Evolutionary conservation across 2,888 invertebrate species (phyloP).

Genomic region (Mythimna vitellina): DNA sequence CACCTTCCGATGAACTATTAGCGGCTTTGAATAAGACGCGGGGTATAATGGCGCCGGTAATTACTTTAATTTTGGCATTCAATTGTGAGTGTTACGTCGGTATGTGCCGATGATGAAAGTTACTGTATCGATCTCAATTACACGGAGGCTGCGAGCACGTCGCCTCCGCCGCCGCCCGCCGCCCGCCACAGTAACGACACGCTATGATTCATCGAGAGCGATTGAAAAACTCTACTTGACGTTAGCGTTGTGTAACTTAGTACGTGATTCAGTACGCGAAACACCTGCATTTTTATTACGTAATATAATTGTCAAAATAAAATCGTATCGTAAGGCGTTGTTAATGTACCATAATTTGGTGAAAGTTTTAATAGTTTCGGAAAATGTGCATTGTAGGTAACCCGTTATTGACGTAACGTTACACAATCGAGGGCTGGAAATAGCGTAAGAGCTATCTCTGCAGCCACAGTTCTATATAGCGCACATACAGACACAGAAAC

Average conservation of each 20-base stretch:
- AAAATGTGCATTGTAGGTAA: conserved; percentile 64
- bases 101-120: conserved; percentile 83
- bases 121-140: conserved; percentile 80
- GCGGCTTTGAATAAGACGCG: conserved; percentile 57
- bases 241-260: conserved; percentile 85
- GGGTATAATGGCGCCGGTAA: conserved; percentile 69
- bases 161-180: conserved; percentile 49
- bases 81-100: conserved; percentile 78
- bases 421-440: conserved; percentile 40
- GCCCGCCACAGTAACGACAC: conserved; percentile 67
- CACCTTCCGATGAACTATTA: conserved; percentile 72
- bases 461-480: background rate
- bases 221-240: conserved; percentile 84
- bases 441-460: conserved; percentile 19
- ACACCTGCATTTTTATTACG: conserved; percentile 81
- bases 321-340: conserved; percentile 78
- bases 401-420: conserved; percentile 40
- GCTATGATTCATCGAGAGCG: conserved; percentile 79
- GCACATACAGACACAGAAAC: conserved; percentile 6
- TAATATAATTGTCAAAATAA: conserved; percentile 87
- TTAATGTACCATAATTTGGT: conserved; percentile 80
- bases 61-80: conserved; percentile 78
- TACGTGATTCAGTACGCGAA: conserved; percentile 87
- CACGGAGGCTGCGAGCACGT: conserved; percentile 75
- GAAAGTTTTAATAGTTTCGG: conserved; percentile 78